Evolutionary conservation across 2,888 invertebrate genomes (phyloP).

Genomic region (Salticus scenicus): DNA sequence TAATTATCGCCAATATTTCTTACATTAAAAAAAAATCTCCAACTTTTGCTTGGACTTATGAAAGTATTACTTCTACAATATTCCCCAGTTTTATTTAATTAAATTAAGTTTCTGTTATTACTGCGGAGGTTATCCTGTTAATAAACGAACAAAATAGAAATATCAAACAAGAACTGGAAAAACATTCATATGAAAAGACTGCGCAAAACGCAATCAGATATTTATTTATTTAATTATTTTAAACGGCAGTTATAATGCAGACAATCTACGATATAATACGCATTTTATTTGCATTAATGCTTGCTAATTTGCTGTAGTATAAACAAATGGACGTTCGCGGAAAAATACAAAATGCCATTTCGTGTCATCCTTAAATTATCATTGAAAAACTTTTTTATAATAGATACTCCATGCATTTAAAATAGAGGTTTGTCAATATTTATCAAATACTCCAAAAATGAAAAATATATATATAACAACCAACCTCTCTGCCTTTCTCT

Average conservation of each 20-base stretch:
- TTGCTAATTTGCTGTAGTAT: conserved; percentile 19
- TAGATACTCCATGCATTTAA: background rate
- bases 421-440: background rate
- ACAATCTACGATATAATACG: conserved; percentile 18
- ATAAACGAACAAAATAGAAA: background rate
- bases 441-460: too few relatives aligned
- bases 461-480: background rate
- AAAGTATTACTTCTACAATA: too few relatives aligned
- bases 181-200: background rate
- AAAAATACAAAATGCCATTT: background rate
- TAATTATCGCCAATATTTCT: background rate
- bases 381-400: conserved; percentile 14
- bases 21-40: background rate
- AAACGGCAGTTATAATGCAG: conserved; percentile 18
- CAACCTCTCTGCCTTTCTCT: background rate
- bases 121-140: background rate
- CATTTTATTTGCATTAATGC: conserved; percentile 19
- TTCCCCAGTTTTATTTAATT: too few relatives aligned
- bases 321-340: background rate
- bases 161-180: background rate
- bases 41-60: too few relatives aligned
- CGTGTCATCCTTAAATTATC: conserved; percentile 12
- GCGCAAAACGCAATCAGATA: conserved; percentile 8
- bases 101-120: too few relatives aligned
- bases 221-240: background rate